Conservation (phyloP, 2,797 vertebrate species). For the Tenualosa ilisha region DNA sequence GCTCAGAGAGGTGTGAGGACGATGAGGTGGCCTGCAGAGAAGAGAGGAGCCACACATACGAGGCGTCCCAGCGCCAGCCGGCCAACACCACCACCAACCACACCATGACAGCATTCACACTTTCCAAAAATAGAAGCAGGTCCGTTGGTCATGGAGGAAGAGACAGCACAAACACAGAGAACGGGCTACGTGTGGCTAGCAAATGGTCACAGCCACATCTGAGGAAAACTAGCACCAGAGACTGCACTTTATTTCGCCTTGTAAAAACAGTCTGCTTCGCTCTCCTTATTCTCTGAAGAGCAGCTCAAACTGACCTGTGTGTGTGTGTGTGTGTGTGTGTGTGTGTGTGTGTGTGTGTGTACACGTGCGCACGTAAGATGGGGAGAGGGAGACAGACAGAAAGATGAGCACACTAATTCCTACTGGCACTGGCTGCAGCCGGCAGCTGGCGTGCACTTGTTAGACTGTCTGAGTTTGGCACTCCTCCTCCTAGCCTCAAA, state of each 20-base stretch:
- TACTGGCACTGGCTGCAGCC: slow-evolving; percentile 12
- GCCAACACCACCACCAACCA: background rate
- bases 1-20: background rate
- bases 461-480: background rate
- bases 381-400: slow-evolving; percentile 37
- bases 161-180: background rate
- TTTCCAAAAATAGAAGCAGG: background rate
- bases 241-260: no score
- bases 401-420: slow-evolving; percentile 44
- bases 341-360: background rate
- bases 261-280: no score
- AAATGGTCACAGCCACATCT: background rate
- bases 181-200: no score
- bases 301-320: no score
- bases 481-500: background rate
- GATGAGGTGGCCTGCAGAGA: background rate
- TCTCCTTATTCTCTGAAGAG: no score
- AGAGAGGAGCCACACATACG: background rate
- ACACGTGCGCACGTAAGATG: no score
- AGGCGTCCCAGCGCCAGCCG: background rate
- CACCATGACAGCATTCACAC: background rate
- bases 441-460: background rate
- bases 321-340: background rate
- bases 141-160: background rate
- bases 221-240: no score